Base-by-base conservation (phyloP, 2,888 invertebrate species). In the Meiosimyza platycephala region DNA sequence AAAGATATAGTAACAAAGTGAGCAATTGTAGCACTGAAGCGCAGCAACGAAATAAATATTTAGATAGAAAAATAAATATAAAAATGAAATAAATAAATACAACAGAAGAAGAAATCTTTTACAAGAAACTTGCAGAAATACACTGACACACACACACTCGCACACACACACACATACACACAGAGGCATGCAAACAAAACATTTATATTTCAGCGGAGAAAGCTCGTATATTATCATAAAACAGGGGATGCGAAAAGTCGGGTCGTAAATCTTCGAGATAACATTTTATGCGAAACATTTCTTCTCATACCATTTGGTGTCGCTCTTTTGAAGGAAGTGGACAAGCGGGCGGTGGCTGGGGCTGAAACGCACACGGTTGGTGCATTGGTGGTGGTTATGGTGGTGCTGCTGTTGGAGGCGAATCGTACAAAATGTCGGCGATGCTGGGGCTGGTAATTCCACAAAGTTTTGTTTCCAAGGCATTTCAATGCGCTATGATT, bases 251-350 rank as follows among this genome's bases (percentile, higher is more conserved):
- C 86, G 85, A 84, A 86, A 87, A 87, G 87, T 87, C 87, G 85
- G 85, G 85, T 87, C 87, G 86, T 87, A 87, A 87, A 87, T 87
- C 87, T 87, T 87, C 80, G 79, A 85, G 87, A 87, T 87, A 87
- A 87, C 86, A 87, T 86, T 87, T 87, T 87, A 87, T 87, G 86
- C 86, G 87, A 87, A 87, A 87, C 86, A 86, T 85, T 85, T 85
- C 86, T 85, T 84, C 84, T 76, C 78, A 28, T 59, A n/a, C 62
- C 52, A 40, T 40, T 40, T 40, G 40, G 1, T 40, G 40, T 40
- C 9, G 40, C 40, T 40, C 40, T 9, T 40, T 48, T 28, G 54
- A 18, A 16, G 66, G 3, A 33, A 40, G 55, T 57, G 48, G 57
- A 47, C 13, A 48, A 11, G 13, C 15, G 57, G 54, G 11, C 1